Percentiles rank a stretch among this genome's conserved stretches.
phyloP scores from a whole-genome alignment of 2,797 vertebrate genomes.

The Cheirogaleus major region DNA sequence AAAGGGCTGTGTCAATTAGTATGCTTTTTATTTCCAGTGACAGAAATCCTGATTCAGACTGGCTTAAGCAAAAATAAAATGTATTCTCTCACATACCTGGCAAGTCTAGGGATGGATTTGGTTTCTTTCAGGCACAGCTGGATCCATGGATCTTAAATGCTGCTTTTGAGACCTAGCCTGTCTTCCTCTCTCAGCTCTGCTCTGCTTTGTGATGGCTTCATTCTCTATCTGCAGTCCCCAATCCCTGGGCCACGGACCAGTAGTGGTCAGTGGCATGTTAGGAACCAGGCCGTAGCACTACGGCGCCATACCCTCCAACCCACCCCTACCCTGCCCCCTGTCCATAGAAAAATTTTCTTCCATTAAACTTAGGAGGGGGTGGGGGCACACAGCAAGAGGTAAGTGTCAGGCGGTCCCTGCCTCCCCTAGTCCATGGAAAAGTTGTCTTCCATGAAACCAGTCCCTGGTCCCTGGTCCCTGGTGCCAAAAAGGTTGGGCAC shows the following conservation, averaged over 20 bases:
- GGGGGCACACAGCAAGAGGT: no score
- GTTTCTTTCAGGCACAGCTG: constrained; percentile 56
- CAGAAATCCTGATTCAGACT: constrained; percentile 30
- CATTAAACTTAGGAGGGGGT: no score
- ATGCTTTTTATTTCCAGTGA: constrained; percentile 45
- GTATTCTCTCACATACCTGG: constrained; percentile 27
- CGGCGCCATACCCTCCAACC: no score
- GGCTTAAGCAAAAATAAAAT: constrained; percentile 26
- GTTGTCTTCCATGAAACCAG: no score
- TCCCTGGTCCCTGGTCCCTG: no score
- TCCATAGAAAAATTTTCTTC: no score
- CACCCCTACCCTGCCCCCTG: no score
- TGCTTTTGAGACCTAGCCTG: not conserved
- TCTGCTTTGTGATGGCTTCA: not conserved
- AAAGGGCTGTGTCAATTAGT: constrained; percentile 1
- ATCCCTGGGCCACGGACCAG: not conserved
- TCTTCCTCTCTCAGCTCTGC: constrained; percentile 20
- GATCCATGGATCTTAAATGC: not conserved
- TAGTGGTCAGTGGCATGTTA: no score
- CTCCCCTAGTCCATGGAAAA: no score
- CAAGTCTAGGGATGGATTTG: constrained; percentile 26
- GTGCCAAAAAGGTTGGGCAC: no score
- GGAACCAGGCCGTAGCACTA: no score
- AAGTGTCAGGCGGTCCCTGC: no score
- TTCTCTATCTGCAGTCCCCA: not conserved